These are phyloP conservation scores for Cotesia vestalis DNA, from an alignment of 1,140 invertebrate species.

Conservation along the genomic window DNA sequence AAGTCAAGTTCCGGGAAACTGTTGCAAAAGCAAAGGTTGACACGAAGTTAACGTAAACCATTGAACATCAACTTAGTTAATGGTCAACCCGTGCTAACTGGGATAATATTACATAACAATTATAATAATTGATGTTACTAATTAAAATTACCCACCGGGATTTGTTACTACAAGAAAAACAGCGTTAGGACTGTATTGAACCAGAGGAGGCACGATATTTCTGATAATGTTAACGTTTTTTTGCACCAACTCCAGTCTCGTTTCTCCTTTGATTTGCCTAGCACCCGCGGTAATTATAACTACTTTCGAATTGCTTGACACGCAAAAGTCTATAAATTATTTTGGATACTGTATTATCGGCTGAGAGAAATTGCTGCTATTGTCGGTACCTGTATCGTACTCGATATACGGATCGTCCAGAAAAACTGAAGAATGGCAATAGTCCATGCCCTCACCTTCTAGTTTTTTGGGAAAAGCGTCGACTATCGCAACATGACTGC, in stretches of 20 bases:
- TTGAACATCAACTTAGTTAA: no score
- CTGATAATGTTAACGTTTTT: slow-evolving; percentile 72
- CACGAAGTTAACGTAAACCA: no score
- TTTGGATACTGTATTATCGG: slow-evolving; percentile 15
- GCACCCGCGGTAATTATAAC: slow-evolving; percentile 71
- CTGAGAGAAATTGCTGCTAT: background rate
- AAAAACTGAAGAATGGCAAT: slow-evolving; percentile 67
- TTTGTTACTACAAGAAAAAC: slow-evolving; percentile 71
- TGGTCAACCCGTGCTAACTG: no score
- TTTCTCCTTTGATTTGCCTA: slow-evolving; percentile 68
- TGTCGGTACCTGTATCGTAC: slow-evolving; percentile 65
- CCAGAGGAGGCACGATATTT: slow-evolving; percentile 67
- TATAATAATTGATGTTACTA: background rate
- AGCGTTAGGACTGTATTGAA: slow-evolving; percentile 70
- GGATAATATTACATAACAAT: no score
- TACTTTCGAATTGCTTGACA: slow-evolving; percentile 69
- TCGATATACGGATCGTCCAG: slow-evolving; percentile 64
- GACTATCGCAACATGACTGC: slow-evolving; percentile 69
- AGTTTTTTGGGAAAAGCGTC: slow-evolving; percentile 71
- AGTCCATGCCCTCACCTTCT: slow-evolving; percentile 70
- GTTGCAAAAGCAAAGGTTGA: no score
- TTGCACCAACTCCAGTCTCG: slow-evolving; percentile 67
- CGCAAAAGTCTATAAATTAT: slow-evolving; percentile 65
- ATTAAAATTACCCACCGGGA: slow-evolving; percentile 62
- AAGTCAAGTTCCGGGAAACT: no score